These are phyloP conservation scores for Hypomecis punctinalis DNA, from an alignment of 2,888 invertebrate species.

Conservation along the genomic window DNA sequence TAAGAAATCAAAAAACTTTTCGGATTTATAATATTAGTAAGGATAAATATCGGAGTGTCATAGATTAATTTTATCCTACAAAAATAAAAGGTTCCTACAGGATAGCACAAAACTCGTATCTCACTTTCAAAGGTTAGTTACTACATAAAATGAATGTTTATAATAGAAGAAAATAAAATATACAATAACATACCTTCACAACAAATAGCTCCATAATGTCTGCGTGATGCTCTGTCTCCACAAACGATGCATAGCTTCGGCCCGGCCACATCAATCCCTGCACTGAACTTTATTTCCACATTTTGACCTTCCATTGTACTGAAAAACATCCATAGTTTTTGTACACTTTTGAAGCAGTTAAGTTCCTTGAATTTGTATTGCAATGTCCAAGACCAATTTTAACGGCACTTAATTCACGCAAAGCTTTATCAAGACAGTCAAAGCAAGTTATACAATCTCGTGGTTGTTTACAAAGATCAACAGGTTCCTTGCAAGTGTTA, in stretches of 20 bases:
- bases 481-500: constrained; percentile 11
- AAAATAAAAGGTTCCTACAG: no score
- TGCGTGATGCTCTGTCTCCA: constrained; percentile 97
- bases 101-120: no score
- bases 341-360: not conserved
- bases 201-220: constrained; percentile 97
- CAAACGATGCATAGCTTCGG: constrained; percentile 97
- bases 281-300: constrained; percentile 74
- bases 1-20: no score
- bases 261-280: constrained; percentile 82
- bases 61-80: not conserved
- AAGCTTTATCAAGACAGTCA: no score
- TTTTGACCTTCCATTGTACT: constrained; percentile 70
- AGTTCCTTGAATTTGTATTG: no score
- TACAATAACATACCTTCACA: constrained; percentile 86
- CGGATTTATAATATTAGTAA: no score
- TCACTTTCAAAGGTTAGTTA: no score
- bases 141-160: no score
- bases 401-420: not conserved
- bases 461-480: constrained; percentile 33
- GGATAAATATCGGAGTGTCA: not conserved
- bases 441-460: constrained; percentile 2
- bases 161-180: no score
- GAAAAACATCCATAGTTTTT: constrained; percentile 14
- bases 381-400: not conserved